Base-by-base conservation (phyloP, 2,797 vertebrate species). In the Lerista edwardsae region DNA sequence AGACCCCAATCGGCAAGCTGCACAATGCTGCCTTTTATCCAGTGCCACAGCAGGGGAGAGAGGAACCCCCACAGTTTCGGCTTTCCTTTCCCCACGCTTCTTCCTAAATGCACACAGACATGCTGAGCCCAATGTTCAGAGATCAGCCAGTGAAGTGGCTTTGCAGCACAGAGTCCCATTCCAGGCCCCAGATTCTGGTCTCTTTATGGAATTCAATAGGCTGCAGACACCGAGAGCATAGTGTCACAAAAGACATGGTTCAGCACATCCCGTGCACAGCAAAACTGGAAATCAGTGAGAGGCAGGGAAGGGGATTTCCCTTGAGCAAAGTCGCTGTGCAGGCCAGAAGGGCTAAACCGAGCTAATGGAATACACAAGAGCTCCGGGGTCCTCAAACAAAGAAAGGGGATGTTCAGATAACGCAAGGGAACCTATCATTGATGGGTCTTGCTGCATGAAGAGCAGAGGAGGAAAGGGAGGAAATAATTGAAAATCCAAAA, bases 21-120 rank as follows among this genome's bases (percentile, higher is more conserved):
- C 27, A 80, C 78, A 75, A 67, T 85, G 78, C 47, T 2, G 51
- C 78, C 78, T 68, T 85, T 80, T 85, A 68, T 59, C 19, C 25
- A 31, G 71, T 12, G 36, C 71, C 47, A 4, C 1, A 34, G 29
- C 4, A 27, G 23, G 3, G 44, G n/a, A 0, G 67, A 80, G 39
- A 51, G 31, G 47, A 77, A 29, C n/a, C 77, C 29, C 34, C 72
- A 27, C 27, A 34, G 75, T 83, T 34, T 75, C 41, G 39, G 27
- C 78, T 6, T n/a, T 8, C 47, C 67, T 25, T 64, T 78, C 41
- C 1, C 25, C 31, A 34, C 34, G 9, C 27, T 83, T 51, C 55
- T 73, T 82, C 9, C 10, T 81, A 71, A 62, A 41, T 36, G 23
- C 25, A 41, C 39, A 61, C 27, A 39, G 8, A 14, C n/a, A 39